These are phyloP conservation scores for Keiferia lycopersicella DNA, from an alignment of 2,888 invertebrate genomes.

Conservation along the genomic window DNA sequence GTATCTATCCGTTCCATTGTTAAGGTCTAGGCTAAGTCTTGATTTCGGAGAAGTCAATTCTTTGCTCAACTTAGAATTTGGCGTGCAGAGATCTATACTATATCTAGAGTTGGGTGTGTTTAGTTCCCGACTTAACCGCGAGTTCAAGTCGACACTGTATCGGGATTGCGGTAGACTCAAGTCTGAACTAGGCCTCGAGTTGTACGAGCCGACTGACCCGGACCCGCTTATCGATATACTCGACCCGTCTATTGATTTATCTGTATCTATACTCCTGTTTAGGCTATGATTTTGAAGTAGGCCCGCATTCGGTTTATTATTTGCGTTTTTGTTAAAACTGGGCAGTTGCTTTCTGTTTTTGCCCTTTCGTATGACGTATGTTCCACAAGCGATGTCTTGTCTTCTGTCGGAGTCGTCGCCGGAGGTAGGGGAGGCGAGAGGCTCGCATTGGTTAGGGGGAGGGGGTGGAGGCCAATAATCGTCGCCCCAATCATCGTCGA, in stretches of 20 bases:
- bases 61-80: slow-evolving; percentile 80
- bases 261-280: slow-evolving; percentile 72
- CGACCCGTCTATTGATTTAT: slow-evolving; percentile 74
- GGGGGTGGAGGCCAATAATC: slow-evolving; percentile 89
- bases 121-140: slow-evolving; percentile 80
- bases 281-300: slow-evolving; percentile 72
- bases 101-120: slow-evolving; percentile 84
- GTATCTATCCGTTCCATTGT: slow-evolving; percentile 76
- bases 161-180: slow-evolving; percentile 82
- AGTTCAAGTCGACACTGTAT: slow-evolving; percentile 80
- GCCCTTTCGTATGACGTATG: slow-evolving; percentile 90
- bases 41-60: slow-evolving; percentile 83
- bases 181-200: slow-evolving; percentile 84
- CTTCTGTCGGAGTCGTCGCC: slow-evolving; percentile 74
- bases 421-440: slow-evolving; percentile 85
- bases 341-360: slow-evolving; percentile 85
- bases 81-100: slow-evolving; percentile 85
- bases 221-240: slow-evolving; percentile 77
- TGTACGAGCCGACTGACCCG: slow-evolving; percentile 80
- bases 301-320: slow-evolving; percentile 61
- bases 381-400: slow-evolving; percentile 81
- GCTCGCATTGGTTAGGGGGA: slow-evolving; percentile 82
- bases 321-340: slow-evolving; percentile 78
- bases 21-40: slow-evolving; percentile 82
- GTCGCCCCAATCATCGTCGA: slow-evolving; percentile 82